Percentiles rank a stretch among this genome's conserved stretches.
These are phyloP conservation scores for Mesochorus sp. DNA, from an alignment of 2,888 invertebrate genomes.

Conservation along the genomic window DNA sequence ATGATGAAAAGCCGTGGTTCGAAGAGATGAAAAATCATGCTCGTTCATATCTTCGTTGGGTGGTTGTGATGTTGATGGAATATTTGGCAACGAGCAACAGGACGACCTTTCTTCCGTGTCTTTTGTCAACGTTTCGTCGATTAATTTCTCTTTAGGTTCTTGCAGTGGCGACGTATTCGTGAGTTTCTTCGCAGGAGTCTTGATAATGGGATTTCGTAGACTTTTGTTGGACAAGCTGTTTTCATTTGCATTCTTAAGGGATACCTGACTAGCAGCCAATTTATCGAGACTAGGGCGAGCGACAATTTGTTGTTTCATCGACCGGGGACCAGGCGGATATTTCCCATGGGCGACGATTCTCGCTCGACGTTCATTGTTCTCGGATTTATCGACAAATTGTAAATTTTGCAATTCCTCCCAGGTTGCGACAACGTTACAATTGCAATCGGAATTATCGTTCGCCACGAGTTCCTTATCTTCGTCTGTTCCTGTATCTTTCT, in stretches of 20 bases:
- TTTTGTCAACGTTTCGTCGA: neutral
- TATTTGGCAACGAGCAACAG: neutral
- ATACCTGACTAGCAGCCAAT: slow-evolving; percentile 13
- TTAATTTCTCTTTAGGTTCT: neutral
- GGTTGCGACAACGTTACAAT: slow-evolving; percentile 65
- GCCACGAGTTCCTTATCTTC: slow-evolving; percentile 27
- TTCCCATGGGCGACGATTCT: slow-evolving; percentile 10
- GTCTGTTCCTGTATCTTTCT: slow-evolving; percentile 1
- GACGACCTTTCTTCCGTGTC: slow-evolving; percentile 3
- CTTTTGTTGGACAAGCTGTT: neutral
- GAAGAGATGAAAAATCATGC: neutral
- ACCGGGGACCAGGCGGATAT: neutral
- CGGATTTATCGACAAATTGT: slow-evolving; percentile 31
- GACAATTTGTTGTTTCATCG: slow-evolving; percentile 22
- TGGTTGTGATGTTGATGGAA: neutral
- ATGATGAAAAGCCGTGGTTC: neutral
- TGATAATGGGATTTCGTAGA: neutral
- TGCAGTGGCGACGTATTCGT: too few relatives aligned
- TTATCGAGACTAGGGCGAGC: neutral
- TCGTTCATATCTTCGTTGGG: neutral
- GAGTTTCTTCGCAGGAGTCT: neutral
- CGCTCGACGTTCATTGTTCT: slow-evolving; percentile 15
- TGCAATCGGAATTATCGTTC: slow-evolving; percentile 62
- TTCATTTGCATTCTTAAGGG: neutral
- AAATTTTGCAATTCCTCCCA: slow-evolving; percentile 65